Base-by-base conservation (phyloP, 92 coral and sea anemone species). In the Zoanthus gigantus region DNA sequence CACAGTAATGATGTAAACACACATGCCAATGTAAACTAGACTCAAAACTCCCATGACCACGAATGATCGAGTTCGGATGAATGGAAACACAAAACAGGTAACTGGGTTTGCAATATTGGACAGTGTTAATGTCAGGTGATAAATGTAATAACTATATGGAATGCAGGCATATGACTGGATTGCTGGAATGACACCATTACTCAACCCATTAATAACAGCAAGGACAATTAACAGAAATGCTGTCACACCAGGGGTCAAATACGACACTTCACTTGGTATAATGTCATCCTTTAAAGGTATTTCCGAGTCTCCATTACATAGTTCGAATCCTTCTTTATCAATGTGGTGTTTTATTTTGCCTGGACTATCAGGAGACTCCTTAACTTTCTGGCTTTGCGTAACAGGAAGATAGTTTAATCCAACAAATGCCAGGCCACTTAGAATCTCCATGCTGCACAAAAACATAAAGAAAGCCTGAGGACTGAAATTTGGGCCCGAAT, bases 91-190 rank as follows among this genome's bases (percentile, higher is more conserved):
- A 52, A 97, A 89, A 71, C 98, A 92, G 7, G 97, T 94, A 42
- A 97, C 86, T 2, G 99, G 99, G 72, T 95, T 97, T 23, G 96
- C 99, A 65, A 97, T 93, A 83, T 93, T 95, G 7, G 99, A 97
- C 76, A 97, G 87, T 0, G 98, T 97, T 83, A 97, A 79, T 13
- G 99, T 95, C 54, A 95, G 92, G 52, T 93, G 97, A 76, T 97
- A 97, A 14, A 95, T 92, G 52, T 95, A 91, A 74, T 95, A 91
- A 48, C 99, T 96, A 82, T 97, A 97, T 1, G 99, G 99, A 32
- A 97, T 94, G 85, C 98, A 93, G 63, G 99, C 97, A 76, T 77
- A 97, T 4, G 98, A 90, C 79, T 97, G 99, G 80, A 97, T 94
- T 9, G 98, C 95, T 23, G 99, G 99, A 54, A 97, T 93, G 23